Base-by-base conservation (phyloP, 23 tunicate species). In the Aplidium turbinatum region DNA sequence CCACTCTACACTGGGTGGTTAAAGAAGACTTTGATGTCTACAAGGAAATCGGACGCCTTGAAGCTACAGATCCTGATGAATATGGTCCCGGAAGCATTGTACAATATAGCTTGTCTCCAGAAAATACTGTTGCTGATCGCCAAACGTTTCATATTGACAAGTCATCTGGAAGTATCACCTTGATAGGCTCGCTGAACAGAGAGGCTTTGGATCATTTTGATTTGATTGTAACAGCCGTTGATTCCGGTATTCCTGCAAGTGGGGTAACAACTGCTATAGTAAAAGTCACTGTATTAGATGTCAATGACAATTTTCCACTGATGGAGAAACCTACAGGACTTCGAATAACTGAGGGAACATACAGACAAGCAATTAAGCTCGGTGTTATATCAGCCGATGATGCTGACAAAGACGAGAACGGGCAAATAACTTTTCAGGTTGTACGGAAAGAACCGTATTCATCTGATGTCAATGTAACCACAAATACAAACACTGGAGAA, bases 61-160 rank as follows among this genome's bases (percentile, higher is more conserved):
- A 35, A 36, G 93, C 93, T 22, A 34, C 3, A 5, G 93, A 86
- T 54, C 48, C 52, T n/a, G 93, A 86, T 31, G 62, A 28, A 31
- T 0, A 7, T 21, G 83, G 75, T 38, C 20, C 66, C 9, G 66
- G 66, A 38, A 78, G 28, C 33, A 26, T 65, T 1, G 75, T 78
- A 9, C 52, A 18, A 6, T 78, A 57, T 63, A 18, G 52, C 4
- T 22, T 78, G 24, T 31, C 75, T 2, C 21, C 48, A 0, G 35
- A 24, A 66, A 78, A 53, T 19, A 13, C 75, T 5, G 53, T 23
- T 0, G 47, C 28, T 18, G 54, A 35, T 52, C 63, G 35, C 19
- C 29, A 54, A n/a, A 50, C 75, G 4, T 65, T 78, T 34, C 13
- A 26, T 63, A 55, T 81, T 31, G 87, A 81, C 24, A 65, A 33